Evolutionary conservation across 30 jellyfish, hydroid and myxozoan species (phyloP).

Genomic region (Mastigias papua): DNA sequence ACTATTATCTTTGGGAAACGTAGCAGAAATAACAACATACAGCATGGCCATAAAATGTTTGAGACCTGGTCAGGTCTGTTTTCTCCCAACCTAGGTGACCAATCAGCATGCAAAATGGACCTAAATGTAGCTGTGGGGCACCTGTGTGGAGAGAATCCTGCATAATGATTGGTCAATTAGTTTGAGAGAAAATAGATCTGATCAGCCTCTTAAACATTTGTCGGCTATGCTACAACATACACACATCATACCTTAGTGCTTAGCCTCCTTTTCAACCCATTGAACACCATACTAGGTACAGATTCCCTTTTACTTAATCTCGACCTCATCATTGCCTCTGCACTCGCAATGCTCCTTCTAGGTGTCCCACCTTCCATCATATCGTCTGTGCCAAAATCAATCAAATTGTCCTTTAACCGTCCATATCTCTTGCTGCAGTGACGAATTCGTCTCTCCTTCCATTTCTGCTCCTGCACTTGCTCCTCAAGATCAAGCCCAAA

Average conservation of each 20-base stretch:
- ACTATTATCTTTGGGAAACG: too few relatives aligned
- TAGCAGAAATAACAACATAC: too few relatives aligned
- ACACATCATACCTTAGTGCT: conserved; percentile 71
- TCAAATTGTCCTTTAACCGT: conserved; percentile 54
- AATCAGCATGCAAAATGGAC: too few relatives aligned
- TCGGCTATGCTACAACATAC: too few relatives aligned
- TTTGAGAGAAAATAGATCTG: too few relatives aligned
- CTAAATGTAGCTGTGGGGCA: too few relatives aligned
- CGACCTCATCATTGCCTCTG: conserved; percentile 27
- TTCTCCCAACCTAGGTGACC: too few relatives aligned
- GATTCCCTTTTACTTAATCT: conserved; percentile 76
- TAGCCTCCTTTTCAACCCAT: conserved; percentile 66
- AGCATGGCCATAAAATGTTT: too few relatives aligned
- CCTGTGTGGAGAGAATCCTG: too few relatives aligned
- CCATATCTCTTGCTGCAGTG: conserved; percentile 83
- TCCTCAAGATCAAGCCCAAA: conserved; percentile 70
- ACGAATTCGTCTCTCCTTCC: conserved; percentile 77
- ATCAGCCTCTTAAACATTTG: not conserved
- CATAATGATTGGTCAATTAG: too few relatives aligned
- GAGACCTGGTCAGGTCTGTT: too few relatives aligned
- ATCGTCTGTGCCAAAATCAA: conserved; percentile 42
- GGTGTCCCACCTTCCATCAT: conserved; percentile 39
- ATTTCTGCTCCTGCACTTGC: conserved; percentile 63
- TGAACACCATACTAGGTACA: conserved; percentile 79
- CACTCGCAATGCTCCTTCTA: conserved; percentile 53